A percentile compares a stretch with the other conserved stretches of the same genome.
Conservation (phyloP, 2,113 vertebrate species). For the pig (Sus scrofa) region T2T-Sscrofa CM000817.6:38174001-38174500, state of each 20-base stretch:
- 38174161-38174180: not conserved
- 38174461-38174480: conserved; percentile 61
- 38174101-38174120: not conserved
- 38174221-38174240: conserved; percentile 51
- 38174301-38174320: conserved; percentile 64
- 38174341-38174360: conserved; percentile 54
- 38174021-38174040: not conserved
- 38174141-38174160: not conserved
- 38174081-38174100: not conserved
- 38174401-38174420: conserved; percentile 48
- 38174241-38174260: not conserved
- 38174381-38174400: conserved; percentile 7
- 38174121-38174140: not conserved
- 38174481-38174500: conserved; percentile 68
- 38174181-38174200: not conserved
- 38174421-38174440: not conserved
- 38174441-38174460: conserved; percentile 13
- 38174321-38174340: conserved; percentile 60
- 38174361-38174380: conserved; percentile 63
- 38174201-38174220: not conserved
- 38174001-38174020: not conserved
- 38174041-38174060: not conserved
- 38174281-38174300: conserved; percentile 56
- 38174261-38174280: conserved; percentile 36
- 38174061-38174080: not conserved